Base-by-base conservation (phyloP, 2,797 vertebrate genomes). In the Hybognathus amarus region DNA sequence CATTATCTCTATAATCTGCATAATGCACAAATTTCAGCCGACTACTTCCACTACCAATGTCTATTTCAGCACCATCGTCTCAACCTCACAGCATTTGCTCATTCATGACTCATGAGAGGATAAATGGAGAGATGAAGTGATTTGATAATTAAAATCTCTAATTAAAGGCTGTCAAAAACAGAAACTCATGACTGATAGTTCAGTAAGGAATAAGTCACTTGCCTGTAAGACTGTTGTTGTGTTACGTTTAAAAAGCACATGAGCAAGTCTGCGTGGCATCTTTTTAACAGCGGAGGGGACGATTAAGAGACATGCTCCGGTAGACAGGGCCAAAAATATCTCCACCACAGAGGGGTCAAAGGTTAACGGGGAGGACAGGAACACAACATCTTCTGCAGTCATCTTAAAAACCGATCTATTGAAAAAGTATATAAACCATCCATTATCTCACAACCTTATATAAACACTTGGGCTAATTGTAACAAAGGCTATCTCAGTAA, bases 271-370 rank as follows among this genome's bases (percentile, higher is more conserved):
- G 59, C 80, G 40, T 0, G 97, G 96, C 86, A 94, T 94, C 89
- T 96, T 95, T 93, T 97, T 99, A 83, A 98, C 79, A 17, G 92
- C 68, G 13, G 93, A 86, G 18, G 97, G 97, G 47, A 97, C 86
- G 0, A 99, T 89, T 47, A 99, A 95, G 82, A 99, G 93, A 87
- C 92, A 95, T 54, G 98, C 97, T 27, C 98, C 98, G 0, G 95
- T 96, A 1, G 96, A 94, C 8, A 99, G 90, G n/a, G 97, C 93
- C 73, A 98, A 12, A 83, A 99, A 99, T 69, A 99, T 88, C 67
- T 99, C 98, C 89, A 99, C 95, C 87, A 97, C 96, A 1, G 98
- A 99, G 0, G 98, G 98, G 90, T 99, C 98, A 93, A 99, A 99
- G 3, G 98, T 99, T 85, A 99, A 90, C 15, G 98, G 96, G 9